A percentile compares a stretch with the other conserved stretches of the same genome.
Evolutionary conservation across 2,797 vertebrate genomes (phyloP).

Genomic region (Sebastes itinus): DNA sequence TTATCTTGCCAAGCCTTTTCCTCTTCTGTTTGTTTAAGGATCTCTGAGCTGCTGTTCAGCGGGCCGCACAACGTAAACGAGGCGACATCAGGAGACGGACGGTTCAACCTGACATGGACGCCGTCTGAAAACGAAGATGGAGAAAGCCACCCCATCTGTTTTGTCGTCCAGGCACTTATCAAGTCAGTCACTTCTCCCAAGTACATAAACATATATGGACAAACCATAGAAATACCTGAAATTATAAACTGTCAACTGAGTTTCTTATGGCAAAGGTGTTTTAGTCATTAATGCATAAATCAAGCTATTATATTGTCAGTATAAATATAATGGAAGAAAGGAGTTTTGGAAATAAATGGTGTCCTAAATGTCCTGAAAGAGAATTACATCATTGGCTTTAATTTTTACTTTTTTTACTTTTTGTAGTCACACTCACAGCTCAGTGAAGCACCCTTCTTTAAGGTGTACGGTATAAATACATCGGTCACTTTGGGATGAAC

Average conservation of each 20-base stretch:
- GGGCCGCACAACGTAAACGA: not conserved
- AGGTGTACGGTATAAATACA: no score
- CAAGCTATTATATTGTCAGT: not conserved
- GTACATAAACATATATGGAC: not conserved
- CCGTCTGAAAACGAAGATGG: not conserved
- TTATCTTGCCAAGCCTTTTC: accelerated
- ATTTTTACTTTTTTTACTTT: no score
- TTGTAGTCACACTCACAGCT: no score
- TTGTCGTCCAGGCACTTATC: not conserved
- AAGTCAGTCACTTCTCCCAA: slow-evolving; percentile 1
- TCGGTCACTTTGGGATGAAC: no score
- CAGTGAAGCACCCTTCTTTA: no score
- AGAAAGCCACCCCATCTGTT: slow-evolving; percentile 37
- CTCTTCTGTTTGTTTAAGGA: not conserved
- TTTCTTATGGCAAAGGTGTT: not conserved
- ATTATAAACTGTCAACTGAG: not conserved
- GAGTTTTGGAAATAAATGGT: not conserved
- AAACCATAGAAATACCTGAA: no score
- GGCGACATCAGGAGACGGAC: not conserved
- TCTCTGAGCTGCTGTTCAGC: slow-evolving; percentile 34
- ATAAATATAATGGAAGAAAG: not conserved
- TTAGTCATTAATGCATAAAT: no score
- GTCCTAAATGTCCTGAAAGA: not conserved
- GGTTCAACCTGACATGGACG: slow-evolving; percentile 20
- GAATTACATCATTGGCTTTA: no score